Conservation (phyloP, 2,888 invertebrate species). For the Molorchus minor region DNA sequence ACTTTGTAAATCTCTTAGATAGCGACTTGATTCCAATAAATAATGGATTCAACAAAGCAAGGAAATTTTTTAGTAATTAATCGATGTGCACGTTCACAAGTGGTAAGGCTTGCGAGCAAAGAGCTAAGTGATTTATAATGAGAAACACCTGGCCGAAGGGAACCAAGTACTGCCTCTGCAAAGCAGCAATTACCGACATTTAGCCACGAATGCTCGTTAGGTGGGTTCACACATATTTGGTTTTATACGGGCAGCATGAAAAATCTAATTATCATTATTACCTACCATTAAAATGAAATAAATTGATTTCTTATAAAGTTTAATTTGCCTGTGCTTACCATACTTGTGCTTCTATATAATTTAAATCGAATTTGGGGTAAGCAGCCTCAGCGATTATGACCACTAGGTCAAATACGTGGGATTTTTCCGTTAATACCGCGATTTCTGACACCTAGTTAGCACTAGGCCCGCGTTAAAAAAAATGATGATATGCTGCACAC, state of each 20-base stretch:
- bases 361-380: slow-evolving; percentile 18
- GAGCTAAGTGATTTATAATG: slow-evolving; percentile 26
- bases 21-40: no score
- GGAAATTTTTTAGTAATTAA: slow-evolving; percentile 17
- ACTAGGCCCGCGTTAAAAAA: no score
- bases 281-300: slow-evolving; percentile 19
- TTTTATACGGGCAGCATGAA: slow-evolving; percentile 13
- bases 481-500: no score
- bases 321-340: slow-evolving; percentile 4
- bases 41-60: slow-evolving; percentile 9
- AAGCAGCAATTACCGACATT: slow-evolving; percentile 27
- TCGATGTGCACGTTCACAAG: slow-evolving; percentile 7
- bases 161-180: slow-evolving; percentile 23
- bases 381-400: not conserved
- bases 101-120: slow-evolving; percentile 13
- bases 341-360: slow-evolving; percentile 4
- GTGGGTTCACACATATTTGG: slow-evolving; percentile 22
- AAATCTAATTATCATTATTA: slow-evolving; percentile 25
- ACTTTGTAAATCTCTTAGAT: no score
- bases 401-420: slow-evolving; percentile 3
- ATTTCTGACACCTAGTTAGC: slow-evolving; percentile 12
- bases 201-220: slow-evolving; percentile 26
- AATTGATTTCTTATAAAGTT: slow-evolving; percentile 24
- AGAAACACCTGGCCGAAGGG: slow-evolving; percentile 29
- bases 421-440: slow-evolving; percentile 1